A percentile compares a stretch with the other conserved stretches of the same genome.
These are phyloP conservation scores for Rhea pennata DNA, from an alignment of 2,113 vertebrate genomes.

Conservation along the genomic window DNA sequence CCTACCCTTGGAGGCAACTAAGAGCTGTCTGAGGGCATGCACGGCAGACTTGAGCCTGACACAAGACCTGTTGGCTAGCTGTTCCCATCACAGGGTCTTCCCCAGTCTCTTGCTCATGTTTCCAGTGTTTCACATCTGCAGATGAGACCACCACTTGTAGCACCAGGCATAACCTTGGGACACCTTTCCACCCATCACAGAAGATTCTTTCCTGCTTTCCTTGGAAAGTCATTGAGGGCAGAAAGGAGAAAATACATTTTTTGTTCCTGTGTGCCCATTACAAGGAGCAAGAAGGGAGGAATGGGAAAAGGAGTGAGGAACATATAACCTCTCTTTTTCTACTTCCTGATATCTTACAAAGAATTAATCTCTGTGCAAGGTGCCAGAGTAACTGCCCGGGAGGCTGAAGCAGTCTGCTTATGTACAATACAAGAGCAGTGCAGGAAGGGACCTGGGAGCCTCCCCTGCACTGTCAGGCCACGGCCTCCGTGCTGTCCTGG, in stretches of 20 bases:
- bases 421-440: rapidly evolving
- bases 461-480: not conserved
- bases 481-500: not conserved
- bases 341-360: not conserved
- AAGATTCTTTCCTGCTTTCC: not conserved
- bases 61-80: not conserved
- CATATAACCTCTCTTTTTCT: not conserved
- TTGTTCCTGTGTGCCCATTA: not conserved
- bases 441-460: not conserved
- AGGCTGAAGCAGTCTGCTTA: not conserved
- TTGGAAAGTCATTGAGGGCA: not conserved
- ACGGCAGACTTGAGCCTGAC: not conserved
- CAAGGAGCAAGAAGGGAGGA: not conserved
- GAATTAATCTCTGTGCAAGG: not conserved
- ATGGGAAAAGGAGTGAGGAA: not conserved
- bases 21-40: not conserved
- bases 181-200: not conserved
- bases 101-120: not conserved
- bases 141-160: not conserved
- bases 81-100: rapidly evolving
- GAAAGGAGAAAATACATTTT: not conserved
- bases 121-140: not conserved
- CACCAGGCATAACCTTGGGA: not conserved
- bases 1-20: not conserved
- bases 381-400: not conserved